Base-by-base conservation (phyloP, 2,888 invertebrate species). In the Oscheius onirici region DNA sequence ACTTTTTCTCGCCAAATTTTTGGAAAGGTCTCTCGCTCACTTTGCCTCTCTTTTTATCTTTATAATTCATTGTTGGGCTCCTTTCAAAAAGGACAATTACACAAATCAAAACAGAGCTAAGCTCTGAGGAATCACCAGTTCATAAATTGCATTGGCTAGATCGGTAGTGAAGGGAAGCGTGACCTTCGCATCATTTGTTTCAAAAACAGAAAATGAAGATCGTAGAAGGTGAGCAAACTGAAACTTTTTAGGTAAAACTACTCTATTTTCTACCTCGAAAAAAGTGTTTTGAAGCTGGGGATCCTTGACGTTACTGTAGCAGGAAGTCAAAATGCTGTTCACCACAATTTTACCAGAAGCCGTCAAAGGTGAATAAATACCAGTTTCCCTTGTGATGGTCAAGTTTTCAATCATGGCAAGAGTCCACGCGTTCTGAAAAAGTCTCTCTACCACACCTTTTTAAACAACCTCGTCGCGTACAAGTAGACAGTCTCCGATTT, bases 321-420 rank as follows among this genome's bases (percentile, higher is more conserved):
- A 58, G 6, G 58, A 58, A 17, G 58, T 17, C 41, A 58, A 58
- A 15, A 58, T 40, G 11, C 41, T 41, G 41, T 58, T 58, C 2
- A 58, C 58, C 5, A 58, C 8, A 8, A 58, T 58, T 41, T 20
- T 40, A 1, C 58, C 58, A 41, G 40, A 41, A 8, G n/a, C 17
- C 13, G 58, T 58, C 40, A 58, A 22, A 8, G 58, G 58, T 2
- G 58, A n/a, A 13, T 58, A 58, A 24, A 58, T 40, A 41, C 58
- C 58, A 3, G 13, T 40, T 41, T 20, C 20, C 17, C 11, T n/a
- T 15, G 17, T 58, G 3, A 22, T 20, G n/a, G 58, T 40, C 11
- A 58, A 20, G 6, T 40, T 17, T 40, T 13, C 11, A 5, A 58
- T 58, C 17, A 8, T 40, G 1, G 20, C 41, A 3, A n/a, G 8